Percentiles rank a stretch among this genome's conserved stretches.
phyloP scores from a whole-genome alignment of 1,140 invertebrate species.

The Hesperophylax magnus region DNA sequence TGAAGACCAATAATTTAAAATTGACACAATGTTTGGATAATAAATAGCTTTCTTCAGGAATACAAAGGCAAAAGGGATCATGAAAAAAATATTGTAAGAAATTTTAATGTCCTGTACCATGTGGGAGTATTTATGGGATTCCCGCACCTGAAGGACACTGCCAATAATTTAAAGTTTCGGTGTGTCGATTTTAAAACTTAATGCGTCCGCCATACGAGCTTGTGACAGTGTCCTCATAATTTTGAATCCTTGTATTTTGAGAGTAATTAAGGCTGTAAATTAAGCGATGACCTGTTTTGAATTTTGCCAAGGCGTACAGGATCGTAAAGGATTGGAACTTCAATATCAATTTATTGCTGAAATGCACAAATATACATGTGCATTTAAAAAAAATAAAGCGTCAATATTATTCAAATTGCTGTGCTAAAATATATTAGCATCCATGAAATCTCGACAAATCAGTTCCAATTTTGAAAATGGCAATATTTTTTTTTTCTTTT shows the following conservation, averaged over 20 bases:
- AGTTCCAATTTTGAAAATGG: too few species aligned
- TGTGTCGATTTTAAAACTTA: constrained; percentile 15
- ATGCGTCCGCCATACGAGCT: not conserved
- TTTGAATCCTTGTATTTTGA: not conserved
- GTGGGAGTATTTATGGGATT: constrained; percentile 39
- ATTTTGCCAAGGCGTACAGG: too few species aligned
- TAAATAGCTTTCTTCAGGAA: constrained; percentile 5
- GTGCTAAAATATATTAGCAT: too few species aligned
- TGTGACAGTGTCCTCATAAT: constrained; percentile 8
- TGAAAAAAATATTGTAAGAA: constrained; percentile 24
- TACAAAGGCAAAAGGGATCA: constrained; percentile 25
- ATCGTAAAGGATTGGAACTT: too few species aligned
- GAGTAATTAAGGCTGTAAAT: not conserved
- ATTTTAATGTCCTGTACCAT: constrained; percentile 21
- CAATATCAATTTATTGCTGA: too few species aligned
- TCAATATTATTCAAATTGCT: too few species aligned
- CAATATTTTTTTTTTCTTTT: too few species aligned
- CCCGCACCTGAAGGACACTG: constrained; percentile 2
- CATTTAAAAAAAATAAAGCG: too few species aligned
- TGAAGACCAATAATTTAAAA: not conserved
- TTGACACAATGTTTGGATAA: constrained; percentile 32
- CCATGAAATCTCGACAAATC: too few species aligned
- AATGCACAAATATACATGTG: too few species aligned
- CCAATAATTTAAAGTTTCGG: constrained; percentile 2
- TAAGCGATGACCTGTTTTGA: not conserved